These are phyloP conservation scores for Cacatua alba DNA, from an alignment of 2,113 vertebrate genomes.

Conservation along the genomic window DNA sequence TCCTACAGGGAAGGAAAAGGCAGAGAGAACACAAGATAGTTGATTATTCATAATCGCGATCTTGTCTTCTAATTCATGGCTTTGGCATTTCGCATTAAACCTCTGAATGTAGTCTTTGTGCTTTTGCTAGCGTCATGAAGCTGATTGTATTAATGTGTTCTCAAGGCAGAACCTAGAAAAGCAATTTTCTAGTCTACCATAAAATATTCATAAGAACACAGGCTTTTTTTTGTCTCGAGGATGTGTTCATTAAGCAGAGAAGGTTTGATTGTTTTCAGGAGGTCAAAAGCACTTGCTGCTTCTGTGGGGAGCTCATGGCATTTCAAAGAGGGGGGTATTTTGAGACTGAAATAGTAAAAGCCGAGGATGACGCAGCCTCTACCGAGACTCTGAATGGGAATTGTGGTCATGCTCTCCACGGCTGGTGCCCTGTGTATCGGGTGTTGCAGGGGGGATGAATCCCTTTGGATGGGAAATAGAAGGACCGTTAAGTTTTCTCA, in stretches of 20 bases:
- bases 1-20: not conserved
- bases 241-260: slow-evolving; percentile 50
- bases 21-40: not conserved
- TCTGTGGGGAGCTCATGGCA: slow-evolving; percentile 52
- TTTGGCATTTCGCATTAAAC: slow-evolving; percentile 10
- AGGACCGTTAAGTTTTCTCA: not conserved
- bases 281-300: slow-evolving; percentile 64
- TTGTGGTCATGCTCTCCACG: not conserved
- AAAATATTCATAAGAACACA: slow-evolving; percentile 59
- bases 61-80: slow-evolving; percentile 21
- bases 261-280: slow-evolving; percentile 61
- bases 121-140: slow-evolving; percentile 73
- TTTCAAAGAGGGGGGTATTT: slow-evolving; percentile 6
- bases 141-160: slow-evolving; percentile 65
- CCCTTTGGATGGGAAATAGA: not conserved
- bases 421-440: not conserved
- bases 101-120: slow-evolving; percentile 85
- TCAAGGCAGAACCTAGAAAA: slow-evolving; percentile 60
- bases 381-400: slow-evolving; percentile 33
- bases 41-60: slow-evolving; percentile 38
- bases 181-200: slow-evolving; percentile 50
- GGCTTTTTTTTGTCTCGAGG: slow-evolving; percentile 65
- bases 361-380: slow-evolving; percentile 59
- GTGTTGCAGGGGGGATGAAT: not conserved
- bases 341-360: slow-evolving; percentile 59